Conservation (phyloP, 1,140 invertebrate genomes). For the Calycopis cecrops region DNA sequence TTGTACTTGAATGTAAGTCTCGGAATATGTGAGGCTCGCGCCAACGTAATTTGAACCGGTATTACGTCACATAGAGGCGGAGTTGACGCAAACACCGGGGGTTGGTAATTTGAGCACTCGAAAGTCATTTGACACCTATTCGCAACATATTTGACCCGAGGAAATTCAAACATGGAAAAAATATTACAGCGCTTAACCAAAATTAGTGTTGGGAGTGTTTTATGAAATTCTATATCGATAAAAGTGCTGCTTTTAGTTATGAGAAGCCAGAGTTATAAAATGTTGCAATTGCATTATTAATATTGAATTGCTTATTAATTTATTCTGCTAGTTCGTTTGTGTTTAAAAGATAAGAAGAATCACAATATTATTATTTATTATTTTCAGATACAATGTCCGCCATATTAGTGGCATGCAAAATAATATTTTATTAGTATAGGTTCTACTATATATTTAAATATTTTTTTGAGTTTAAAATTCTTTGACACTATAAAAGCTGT, state of each 20-base stretch:
- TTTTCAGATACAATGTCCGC: too few relatives aligned
- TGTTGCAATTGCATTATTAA: not conserved
- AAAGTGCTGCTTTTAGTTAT: not conserved
- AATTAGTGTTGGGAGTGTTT: not conserved
- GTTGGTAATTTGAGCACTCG: not conserved
- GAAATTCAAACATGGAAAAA: not conserved
- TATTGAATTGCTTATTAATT: not conserved
- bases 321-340: not conserved
- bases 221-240: slow-evolving; percentile 8
- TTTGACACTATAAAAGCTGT: too few relatives aligned
- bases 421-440: too few relatives aligned
- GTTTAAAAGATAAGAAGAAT: too few relatives aligned
- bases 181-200: not conserved
- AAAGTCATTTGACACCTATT: slow-evolving; percentile 9
- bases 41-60: too few relatives aligned
- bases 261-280: not conserved
- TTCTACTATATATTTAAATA: too few relatives aligned
- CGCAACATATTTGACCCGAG: not conserved
- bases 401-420: too few relatives aligned
- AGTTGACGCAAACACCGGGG: not conserved
- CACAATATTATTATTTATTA: too few relatives aligned
- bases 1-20: too few relatives aligned
- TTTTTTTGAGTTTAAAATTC: too few relatives aligned
- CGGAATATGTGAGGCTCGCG: too few relatives aligned
- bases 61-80: too few relatives aligned